Base-by-base conservation (phyloP, 1,140 invertebrate genomes). In the Metaphire vulgaris region DNA sequence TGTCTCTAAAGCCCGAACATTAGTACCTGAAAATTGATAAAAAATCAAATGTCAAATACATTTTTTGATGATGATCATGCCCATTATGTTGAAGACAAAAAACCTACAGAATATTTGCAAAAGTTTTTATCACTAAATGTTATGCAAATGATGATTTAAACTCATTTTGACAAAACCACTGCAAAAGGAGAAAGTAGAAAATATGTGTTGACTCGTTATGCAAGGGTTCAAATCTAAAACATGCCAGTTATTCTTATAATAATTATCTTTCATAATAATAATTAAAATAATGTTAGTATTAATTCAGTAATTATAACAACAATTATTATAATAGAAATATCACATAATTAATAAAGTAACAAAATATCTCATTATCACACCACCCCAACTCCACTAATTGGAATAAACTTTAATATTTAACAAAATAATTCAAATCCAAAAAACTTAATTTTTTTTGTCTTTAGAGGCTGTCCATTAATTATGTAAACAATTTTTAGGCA, bases 1-100 rank as follows among this genome's bases (percentile, higher is more conserved):
- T 0, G 95, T 97, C 88, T 97, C 94, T 41, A 98, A 84, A 0
- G 93, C 94, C 81, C 93, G 89, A 72, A 97, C 89, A 84, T 95
- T 96, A 21, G 95, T 96, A 14, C 88, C 88, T 88, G 74, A 2
- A 70, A 73, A 74, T 32, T 14, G 68, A 73, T 29, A 77, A 33
- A 75, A 33, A 56, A 16, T 30, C n/a, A 32, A 67, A 32, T 32
- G 1, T 12, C 16, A 34, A 14, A 29, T 28, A 31, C 31, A 2
- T 30, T 69, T 26, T 33, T 41, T 21, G 30, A 31, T 75, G 21
- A 75, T 72, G 32, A 31, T 75, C 33, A 29, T 12, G n/a, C 14
- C n/a, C 28, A 74, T 75, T 0, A 2, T 16, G 30, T 68, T 30
- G 16, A 56, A 69, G 56, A n/a, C 30, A 31, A 26, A 6, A 75